Percentiles rank a stretch among this genome's conserved stretches.
phyloP scores from a whole-genome alignment of 1,140 invertebrate genomes.

The Mizuhopecten yessoensis region DNA sequence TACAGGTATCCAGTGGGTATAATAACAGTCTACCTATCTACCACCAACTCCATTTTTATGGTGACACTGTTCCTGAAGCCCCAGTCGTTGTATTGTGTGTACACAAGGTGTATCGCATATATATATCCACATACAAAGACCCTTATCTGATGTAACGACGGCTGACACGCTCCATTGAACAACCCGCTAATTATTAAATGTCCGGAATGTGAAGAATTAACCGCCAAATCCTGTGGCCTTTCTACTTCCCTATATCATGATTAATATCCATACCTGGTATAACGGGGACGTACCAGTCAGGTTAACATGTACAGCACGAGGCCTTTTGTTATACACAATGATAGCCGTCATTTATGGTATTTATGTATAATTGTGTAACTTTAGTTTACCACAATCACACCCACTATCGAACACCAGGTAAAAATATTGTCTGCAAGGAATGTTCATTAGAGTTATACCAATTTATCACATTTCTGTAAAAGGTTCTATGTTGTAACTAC shows the following conservation, averaged over 20 bases:
- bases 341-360: not conserved
- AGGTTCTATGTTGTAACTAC: not conserved
- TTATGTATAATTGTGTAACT: not conserved
- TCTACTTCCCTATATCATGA: not conserved
- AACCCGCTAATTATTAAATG: slow-evolving; percentile 35
- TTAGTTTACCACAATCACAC: not conserved
- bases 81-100: not conserved
- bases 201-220: not conserved
- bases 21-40: not conserved
- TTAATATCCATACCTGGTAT: not conserved
- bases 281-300: not conserved
- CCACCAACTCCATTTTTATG: not conserved
- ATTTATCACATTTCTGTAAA: not conserved
- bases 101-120: not conserved
- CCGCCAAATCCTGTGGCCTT: slow-evolving; percentile 12
- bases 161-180: not conserved
- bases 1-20: not conserved
- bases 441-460: not conserved
- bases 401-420: not conserved
- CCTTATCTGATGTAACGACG: not conserved
- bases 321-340: not conserved
- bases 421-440: not conserved
- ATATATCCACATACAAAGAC: slow-evolving; percentile 3
- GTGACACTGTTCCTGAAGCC: not conserved
- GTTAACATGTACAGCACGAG: not conserved